Conservation (phyloP, 2,797 vertebrate species). For the Thripadectes ignobilis region DNA sequence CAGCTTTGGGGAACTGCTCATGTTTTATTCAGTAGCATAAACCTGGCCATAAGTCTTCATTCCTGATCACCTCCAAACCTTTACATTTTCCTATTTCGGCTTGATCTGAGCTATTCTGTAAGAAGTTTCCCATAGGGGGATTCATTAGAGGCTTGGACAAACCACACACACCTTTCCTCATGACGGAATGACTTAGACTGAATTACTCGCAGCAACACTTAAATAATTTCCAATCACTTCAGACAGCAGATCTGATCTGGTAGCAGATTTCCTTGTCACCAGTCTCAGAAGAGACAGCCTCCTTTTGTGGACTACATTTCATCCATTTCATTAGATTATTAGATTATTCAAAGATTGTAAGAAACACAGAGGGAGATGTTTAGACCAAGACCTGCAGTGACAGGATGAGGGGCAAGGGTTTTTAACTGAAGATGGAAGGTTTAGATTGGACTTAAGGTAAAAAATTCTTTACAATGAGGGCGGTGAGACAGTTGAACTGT, state of each 20-base stretch:
- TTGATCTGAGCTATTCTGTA: background rate
- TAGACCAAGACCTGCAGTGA: background rate
- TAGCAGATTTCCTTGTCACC: background rate
- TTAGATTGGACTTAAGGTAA: background rate
- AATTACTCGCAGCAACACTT: background rate
- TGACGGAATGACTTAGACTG: background rate
- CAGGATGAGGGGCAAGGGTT: background rate
- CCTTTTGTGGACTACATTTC: background rate
- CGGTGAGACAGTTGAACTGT: background rate
- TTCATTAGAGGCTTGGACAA: background rate
- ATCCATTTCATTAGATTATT: background rate
- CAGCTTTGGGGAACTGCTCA: background rate
- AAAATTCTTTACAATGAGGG: background rate
- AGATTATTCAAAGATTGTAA: background rate
- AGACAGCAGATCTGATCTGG: background rate
- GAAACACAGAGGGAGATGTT: background rate
- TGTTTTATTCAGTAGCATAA: background rate
- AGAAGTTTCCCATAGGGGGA: background rate
- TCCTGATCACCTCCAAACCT: background rate
- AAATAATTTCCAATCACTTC: background rate
- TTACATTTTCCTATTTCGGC: background rate
- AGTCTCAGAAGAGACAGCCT: background rate
- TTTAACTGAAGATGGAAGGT: background rate
- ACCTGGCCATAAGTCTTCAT: background rate
- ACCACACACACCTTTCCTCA: background rate